phyloP scores from a whole-genome alignment of 2,113 vertebrate genomes.

The Phrynosoma platyrhinos region DNA sequence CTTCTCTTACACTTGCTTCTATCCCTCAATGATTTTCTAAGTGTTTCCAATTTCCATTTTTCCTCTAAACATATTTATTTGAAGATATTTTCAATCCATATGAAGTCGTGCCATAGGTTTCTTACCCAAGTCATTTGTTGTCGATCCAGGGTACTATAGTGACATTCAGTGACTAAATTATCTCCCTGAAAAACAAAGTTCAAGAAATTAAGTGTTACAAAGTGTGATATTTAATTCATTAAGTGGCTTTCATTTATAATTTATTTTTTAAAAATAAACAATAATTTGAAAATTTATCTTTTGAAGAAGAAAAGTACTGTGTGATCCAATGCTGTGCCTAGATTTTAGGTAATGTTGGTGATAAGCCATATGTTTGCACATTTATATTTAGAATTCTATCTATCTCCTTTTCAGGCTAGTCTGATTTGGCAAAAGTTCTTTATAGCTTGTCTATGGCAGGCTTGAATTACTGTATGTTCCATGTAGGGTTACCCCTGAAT shows the following conservation, averaged over 20 bases:
- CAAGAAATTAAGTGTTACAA: slow-evolving; percentile 37
- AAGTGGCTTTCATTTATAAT: too few relatives aligned
- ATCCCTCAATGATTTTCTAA: background rate
- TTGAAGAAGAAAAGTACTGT: too few relatives aligned
- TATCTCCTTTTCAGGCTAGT: too few relatives aligned
- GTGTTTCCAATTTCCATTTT: slow-evolving; percentile 26
- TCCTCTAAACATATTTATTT: slow-evolving; percentile 14
- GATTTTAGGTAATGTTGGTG: too few relatives aligned
- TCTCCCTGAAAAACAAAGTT: slow-evolving; percentile 82
- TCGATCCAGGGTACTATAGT: slow-evolving; percentile 85
- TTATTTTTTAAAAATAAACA: too few relatives aligned
- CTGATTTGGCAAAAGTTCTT: too few relatives aligned
- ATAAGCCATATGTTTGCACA: too few relatives aligned
- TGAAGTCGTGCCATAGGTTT: slow-evolving; percentile 6
- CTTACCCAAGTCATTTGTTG: slow-evolving; percentile 91
- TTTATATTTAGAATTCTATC: too few relatives aligned
- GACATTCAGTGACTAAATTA: slow-evolving; percentile 88
- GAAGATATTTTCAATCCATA: slow-evolving; percentile 16
- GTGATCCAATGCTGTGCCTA: too few relatives aligned
- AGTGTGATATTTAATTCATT: background rate
- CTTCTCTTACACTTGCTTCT: background rate
- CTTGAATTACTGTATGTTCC: too few relatives aligned
- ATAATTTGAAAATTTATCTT: background rate
- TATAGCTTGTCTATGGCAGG: too few relatives aligned
- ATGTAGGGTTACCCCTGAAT: too few relatives aligned